Conservation (phyloP, 2,888 invertebrate genomes). For the Mesorhabditis spiculigera region DNA sequence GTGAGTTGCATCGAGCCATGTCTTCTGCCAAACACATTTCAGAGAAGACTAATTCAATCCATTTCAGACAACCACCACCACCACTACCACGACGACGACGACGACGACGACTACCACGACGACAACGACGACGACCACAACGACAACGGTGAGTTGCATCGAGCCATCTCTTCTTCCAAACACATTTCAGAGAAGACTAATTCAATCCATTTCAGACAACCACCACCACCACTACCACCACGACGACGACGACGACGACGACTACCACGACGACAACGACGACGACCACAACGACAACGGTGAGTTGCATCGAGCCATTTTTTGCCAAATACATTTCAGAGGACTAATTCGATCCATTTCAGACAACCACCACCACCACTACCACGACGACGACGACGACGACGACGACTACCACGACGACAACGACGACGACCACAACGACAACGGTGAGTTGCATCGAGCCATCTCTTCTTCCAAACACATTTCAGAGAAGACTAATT, state of each 20-base stretch:
- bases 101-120: background rate
- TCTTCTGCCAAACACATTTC: too few species aligned
- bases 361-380: constrained; percentile 3
- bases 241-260: background rate
- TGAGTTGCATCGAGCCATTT: background rate
- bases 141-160: too few species aligned
- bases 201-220: background rate
- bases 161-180: too few species aligned
- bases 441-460: background rate
- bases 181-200: too few species aligned
- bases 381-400: background rate
- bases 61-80: too few species aligned
- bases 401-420: background rate
- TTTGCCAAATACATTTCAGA: too few species aligned
- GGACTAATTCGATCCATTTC: too few species aligned
- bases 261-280: background rate
- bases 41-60: too few species aligned
- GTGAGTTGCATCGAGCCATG: too few species aligned
- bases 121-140: background rate
- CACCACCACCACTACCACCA: background rate
- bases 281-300: background rate
- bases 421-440: background rate
- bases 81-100: background rate
- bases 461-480: too few species aligned
- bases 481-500: too few species aligned